Percentiles rank a stretch among this genome's conserved stretches.
These are phyloP conservation scores for Salarias fasciatus DNA, from an alignment of 2,797 vertebrate species.

Conservation along the genomic window DNA sequence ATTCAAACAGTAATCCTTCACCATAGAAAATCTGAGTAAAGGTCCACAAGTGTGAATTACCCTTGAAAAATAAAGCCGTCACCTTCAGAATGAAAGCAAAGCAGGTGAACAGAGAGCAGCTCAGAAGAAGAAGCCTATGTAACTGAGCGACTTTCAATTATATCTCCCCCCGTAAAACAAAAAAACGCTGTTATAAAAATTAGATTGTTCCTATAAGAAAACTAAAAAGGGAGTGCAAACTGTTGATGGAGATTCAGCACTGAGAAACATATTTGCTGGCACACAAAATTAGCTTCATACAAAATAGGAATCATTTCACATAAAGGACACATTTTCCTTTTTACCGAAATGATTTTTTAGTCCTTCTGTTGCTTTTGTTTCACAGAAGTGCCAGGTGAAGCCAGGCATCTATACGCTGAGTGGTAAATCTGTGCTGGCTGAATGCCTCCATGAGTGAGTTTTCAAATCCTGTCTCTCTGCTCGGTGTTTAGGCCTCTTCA, in stretches of 20 bases:
- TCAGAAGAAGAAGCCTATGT: no score
- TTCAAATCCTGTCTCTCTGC: constrained; percentile 25
- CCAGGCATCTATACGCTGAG: constrained; percentile 11
- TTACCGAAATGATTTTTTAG: background rate
- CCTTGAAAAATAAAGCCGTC: no score
- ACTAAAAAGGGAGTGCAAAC: no score
- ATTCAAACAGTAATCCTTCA: no score
- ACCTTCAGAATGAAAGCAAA: no score
- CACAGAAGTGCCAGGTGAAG: constrained; percentile 12
- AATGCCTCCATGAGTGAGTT: constrained; percentile 34
- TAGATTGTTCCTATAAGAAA: no score
- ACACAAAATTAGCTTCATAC: constrained; percentile 6
- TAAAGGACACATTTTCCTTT: constrained; percentile 1
- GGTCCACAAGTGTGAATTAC: no score
- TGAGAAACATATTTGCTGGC: constrained; percentile 10
- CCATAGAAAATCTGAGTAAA: no score
- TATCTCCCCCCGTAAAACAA: no score
- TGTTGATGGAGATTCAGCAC: constrained; percentile 9
- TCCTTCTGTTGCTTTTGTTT: constrained; percentile 16
- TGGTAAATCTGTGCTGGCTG: constrained; percentile 23
- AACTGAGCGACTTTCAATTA: no score
- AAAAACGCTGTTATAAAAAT: no score
- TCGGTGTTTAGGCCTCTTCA: constrained; percentile 28
- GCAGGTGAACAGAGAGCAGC: no score
- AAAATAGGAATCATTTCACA: constrained; percentile 21